Conservation (phyloP, 2,113 vertebrate species). For the Coturnix japonica region DNA sequence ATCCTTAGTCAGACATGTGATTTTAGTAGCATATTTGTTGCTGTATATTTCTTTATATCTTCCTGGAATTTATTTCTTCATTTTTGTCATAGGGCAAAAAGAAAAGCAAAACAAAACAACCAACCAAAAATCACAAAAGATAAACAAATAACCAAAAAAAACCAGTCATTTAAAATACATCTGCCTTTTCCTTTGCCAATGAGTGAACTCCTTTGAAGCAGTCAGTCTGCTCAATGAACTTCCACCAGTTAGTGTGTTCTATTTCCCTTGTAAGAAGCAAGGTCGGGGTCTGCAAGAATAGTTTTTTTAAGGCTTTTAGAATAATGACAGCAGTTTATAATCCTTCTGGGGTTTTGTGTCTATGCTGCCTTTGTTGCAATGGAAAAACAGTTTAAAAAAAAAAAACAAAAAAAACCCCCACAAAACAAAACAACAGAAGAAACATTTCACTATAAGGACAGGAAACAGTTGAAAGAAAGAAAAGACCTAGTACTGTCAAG, state of each 20-base stretch:
- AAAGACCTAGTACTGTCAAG: background rate
- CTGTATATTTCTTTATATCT: background rate
- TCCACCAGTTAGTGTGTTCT: background rate
- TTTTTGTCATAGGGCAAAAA: background rate
- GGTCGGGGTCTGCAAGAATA: background rate
- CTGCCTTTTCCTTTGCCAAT: background rate
- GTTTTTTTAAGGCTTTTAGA: rapidly evolving
- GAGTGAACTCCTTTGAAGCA: background rate
- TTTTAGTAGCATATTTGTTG: background rate
- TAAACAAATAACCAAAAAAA: background rate
- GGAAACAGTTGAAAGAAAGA: background rate
- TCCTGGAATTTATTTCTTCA: background rate
- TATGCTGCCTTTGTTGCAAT: background rate
- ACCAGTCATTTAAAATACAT: background rate
- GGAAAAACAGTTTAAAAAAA: background rate
- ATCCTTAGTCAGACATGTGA: background rate
- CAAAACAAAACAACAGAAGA: background rate
- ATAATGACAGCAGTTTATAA: background rate
- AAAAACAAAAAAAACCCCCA: background rate
- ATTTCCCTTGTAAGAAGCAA: background rate
- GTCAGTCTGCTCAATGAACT: background rate
- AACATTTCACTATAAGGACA: background rate
- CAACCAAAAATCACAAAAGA: too few species aligned
- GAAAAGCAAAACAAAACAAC: too few species aligned
- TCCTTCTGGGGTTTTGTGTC: background rate